phyloP scores from a whole-genome alignment of 2,797 vertebrate genomes.

The Limnodromus scolopaceus region DNA sequence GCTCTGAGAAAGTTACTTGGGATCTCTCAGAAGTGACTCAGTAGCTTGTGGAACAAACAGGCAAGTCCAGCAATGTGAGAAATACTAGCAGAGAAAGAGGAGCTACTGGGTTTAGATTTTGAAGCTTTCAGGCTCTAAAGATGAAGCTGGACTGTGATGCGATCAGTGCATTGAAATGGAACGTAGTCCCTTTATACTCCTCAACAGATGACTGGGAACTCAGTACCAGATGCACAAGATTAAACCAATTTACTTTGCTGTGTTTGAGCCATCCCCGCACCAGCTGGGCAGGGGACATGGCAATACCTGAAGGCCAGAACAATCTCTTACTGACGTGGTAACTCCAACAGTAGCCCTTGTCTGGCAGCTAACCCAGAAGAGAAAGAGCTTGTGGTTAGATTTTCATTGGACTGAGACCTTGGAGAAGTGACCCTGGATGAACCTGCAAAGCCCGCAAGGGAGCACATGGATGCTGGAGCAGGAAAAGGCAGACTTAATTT shows the following conservation, averaged over 20 bases:
- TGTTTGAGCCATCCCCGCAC: not conserved
- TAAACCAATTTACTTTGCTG: conserved; percentile 22
- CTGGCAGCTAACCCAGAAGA: not conserved
- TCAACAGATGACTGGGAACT: not conserved
- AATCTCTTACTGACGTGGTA: not conserved
- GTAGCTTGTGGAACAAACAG: not conserved
- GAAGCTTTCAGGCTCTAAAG: not conserved
- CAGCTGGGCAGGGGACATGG: not conserved
- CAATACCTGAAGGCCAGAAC: not conserved
- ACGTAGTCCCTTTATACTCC: not conserved
- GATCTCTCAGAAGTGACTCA: not conserved
- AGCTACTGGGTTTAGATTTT: not conserved
- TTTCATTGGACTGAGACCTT: not conserved
- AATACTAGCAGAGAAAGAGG: not conserved
- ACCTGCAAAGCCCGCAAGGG: not conserved
- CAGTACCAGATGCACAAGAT: not conserved
- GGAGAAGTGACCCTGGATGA: not conserved
- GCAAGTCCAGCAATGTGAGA: not conserved
- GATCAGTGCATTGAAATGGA: not conserved
- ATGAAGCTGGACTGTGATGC: not conserved
- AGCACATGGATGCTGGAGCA: not conserved
- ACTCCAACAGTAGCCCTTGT: not conserved
- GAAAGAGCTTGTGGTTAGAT: not conserved
- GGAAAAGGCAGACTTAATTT: not conserved
- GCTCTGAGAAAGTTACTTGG: not conserved